Percentiles rank a stretch among this genome's conserved stretches.
phyloP scores from a whole-genome alignment of 2,888 invertebrate species.

The Macropis europaea region DNA sequence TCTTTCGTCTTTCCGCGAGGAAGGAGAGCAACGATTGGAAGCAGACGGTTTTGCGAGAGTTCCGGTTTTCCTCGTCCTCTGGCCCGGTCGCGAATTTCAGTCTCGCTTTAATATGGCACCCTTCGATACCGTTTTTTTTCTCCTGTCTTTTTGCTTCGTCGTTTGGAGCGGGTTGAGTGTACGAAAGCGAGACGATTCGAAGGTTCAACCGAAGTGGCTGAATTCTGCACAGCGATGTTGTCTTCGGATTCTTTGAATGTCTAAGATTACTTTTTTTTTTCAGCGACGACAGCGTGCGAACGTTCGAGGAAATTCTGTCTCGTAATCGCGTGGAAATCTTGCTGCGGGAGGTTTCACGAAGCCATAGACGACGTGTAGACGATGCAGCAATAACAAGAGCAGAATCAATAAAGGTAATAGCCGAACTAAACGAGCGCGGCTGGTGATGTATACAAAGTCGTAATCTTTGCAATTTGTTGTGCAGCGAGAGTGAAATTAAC shows the following conservation, averaged over 20 bases:
- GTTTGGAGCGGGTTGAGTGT: too few species aligned
- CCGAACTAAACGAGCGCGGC: slow-evolving; percentile 50
- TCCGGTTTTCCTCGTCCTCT: neutral
- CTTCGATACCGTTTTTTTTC: neutral
- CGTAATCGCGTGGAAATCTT: too few species aligned
- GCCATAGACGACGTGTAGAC: too few species aligned
- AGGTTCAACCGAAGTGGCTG: too few species aligned
- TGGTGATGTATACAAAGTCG: slow-evolving; percentile 53
- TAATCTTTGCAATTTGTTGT: slow-evolving; percentile 63
- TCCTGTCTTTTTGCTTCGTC: neutral
- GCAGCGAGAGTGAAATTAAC: slow-evolving; percentile 62
- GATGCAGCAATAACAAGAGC: slow-evolving; percentile 30
- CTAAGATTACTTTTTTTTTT: too few species aligned
- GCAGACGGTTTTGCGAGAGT: slow-evolving; percentile 20
- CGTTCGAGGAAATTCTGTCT: too few species aligned
- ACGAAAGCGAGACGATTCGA: too few species aligned
- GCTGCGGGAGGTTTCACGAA: too few species aligned
- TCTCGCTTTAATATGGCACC: neutral
- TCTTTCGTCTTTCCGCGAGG: slow-evolving; percentile 33
- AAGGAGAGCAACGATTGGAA: slow-evolving; percentile 40
- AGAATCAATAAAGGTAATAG: slow-evolving; percentile 53
- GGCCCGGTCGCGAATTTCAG: slow-evolving; percentile 15
- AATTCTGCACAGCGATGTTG: too few species aligned
- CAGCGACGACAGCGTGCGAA: too few species aligned
- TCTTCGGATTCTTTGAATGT: too few species aligned